Percentiles rank a stretch among this genome's conserved stretches.
These are phyloP conservation scores for Danaus plexippus DNA, from an alignment of 1,140 invertebrate genomes.

Conservation along the genomic window DNA sequence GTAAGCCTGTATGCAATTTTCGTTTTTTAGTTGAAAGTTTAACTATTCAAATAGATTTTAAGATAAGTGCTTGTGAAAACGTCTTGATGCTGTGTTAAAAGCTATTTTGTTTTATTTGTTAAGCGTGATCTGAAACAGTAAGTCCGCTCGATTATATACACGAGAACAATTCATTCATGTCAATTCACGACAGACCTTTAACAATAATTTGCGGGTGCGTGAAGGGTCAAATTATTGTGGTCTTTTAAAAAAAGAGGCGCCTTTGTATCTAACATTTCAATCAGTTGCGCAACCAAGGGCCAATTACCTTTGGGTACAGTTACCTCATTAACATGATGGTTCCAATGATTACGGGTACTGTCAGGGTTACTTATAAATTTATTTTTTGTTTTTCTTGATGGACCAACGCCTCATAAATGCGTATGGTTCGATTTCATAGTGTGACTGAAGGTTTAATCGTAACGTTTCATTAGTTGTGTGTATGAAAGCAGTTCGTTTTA, in stretches of 20 bases:
- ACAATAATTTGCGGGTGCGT: conserved; percentile 9
- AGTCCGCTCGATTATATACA: not conserved
- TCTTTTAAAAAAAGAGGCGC: conserved; percentile 24
- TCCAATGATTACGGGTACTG: conserved; percentile 33
- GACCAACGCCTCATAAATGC: conserved; percentile 15
- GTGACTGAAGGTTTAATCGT: not conserved
- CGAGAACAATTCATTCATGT: not conserved
- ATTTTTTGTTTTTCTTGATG: conserved; percentile 33
- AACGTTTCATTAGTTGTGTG: not conserved
- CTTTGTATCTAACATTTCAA: conserved; percentile 35
- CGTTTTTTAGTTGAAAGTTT: too few relatives aligned
- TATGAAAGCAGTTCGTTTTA: not conserved
- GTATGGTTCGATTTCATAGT: conserved; percentile 5
- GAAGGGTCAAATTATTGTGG: conserved; percentile 28
- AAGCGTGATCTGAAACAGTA: too few relatives aligned
- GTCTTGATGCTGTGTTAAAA: too few relatives aligned
- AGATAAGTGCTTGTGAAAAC: too few relatives aligned
- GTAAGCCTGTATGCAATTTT: too few relatives aligned
- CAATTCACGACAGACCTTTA: not conserved
- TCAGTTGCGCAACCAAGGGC: conserved; percentile 40
- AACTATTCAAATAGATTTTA: too few relatives aligned
- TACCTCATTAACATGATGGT: conserved; percentile 37
- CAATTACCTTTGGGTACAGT: conserved; percentile 35
- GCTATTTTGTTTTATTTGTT: too few relatives aligned
- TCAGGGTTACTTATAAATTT: conserved; percentile 33